phyloP scores from a whole-genome alignment of 2,797 vertebrate genomes.

The Alosa sapidissima region DNA sequence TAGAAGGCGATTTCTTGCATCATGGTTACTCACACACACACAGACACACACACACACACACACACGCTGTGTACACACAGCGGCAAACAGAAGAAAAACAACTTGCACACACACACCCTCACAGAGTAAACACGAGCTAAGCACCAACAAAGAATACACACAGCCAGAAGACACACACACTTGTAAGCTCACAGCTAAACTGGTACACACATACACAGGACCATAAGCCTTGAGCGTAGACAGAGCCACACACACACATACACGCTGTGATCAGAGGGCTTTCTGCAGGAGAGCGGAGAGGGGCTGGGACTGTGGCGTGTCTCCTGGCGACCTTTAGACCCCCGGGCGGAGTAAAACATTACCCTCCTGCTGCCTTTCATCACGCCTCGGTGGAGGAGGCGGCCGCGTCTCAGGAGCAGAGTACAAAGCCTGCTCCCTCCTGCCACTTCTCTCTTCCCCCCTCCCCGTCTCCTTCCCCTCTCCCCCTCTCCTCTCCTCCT shows the following conservation, averaged over 20 bases:
- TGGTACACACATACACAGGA: too few relatives aligned
- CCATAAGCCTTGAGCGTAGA: too few relatives aligned
- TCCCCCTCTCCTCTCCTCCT: neutral
- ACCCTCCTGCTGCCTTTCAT: neutral
- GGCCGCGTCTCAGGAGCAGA: neutral
- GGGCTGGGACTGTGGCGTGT: conserved; percentile 34
- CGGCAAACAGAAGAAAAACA: too few relatives aligned
- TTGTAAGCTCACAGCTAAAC: too few relatives aligned
- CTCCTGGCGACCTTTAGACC: conserved; percentile 62
- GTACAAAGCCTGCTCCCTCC: neutral
- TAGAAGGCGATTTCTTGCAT: conserved; percentile 76
- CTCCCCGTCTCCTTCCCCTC: neutral
- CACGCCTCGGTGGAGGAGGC: conserved; percentile 40
- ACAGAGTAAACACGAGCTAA: too few relatives aligned
- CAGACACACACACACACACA: neutral
- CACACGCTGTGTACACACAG: neutral
- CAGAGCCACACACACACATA: conserved; percentile 19
- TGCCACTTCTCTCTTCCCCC: neutral
- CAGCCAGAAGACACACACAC: too few relatives aligned
- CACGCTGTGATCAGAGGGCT: conserved; percentile 26
- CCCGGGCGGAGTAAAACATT: conserved; percentile 52
- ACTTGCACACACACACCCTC: neutral
- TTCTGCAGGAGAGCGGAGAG: conserved; percentile 41
- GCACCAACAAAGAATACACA: too few relatives aligned
- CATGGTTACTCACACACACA: conserved; percentile 9